Evolutionary conservation across 2,113 vertebrate species (phyloP).

Genomic region (Pedetes capensis): DNA sequence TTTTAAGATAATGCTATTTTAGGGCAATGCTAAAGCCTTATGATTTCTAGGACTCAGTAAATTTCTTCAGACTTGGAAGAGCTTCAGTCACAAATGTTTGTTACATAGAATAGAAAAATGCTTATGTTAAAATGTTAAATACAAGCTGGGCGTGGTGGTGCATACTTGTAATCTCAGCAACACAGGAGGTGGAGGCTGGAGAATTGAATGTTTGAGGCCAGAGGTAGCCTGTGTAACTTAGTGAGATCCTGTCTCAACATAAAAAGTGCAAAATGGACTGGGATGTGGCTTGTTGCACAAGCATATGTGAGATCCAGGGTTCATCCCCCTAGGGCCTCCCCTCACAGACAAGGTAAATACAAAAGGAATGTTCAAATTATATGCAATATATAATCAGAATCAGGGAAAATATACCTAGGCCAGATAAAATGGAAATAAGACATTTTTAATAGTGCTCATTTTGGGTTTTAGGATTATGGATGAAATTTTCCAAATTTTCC

Average conservation of each 20-base stretch:
- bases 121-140: slow-evolving; percentile 7
- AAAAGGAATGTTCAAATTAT: neutral
- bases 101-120: slow-evolving; percentile 5
- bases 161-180: too few relatives aligned
- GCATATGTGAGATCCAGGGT: too few relatives aligned
- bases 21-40: slow-evolving; percentile 7
- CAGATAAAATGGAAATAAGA: neutral
- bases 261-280: too few relatives aligned
- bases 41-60: neutral
- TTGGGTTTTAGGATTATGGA: neutral
- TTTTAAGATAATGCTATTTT: slow-evolving; percentile 51
- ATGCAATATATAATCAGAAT: neutral
- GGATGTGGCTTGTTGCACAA: too few relatives aligned
- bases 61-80: slow-evolving; percentile 10
- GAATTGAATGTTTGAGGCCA: too few relatives aligned
- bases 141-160: too few relatives aligned
- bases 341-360: too few relatives aligned
- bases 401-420: neutral
- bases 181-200: too few relatives aligned
- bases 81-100: neutral
- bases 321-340: too few relatives aligned
- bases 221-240: too few relatives aligned
- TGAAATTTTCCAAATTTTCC: neutral
- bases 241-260: too few relatives aligned
- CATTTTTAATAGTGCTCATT: neutral